Conservation (phyloP, 2,888 invertebrate genomes). For the Cosmia trapezina region DNA sequence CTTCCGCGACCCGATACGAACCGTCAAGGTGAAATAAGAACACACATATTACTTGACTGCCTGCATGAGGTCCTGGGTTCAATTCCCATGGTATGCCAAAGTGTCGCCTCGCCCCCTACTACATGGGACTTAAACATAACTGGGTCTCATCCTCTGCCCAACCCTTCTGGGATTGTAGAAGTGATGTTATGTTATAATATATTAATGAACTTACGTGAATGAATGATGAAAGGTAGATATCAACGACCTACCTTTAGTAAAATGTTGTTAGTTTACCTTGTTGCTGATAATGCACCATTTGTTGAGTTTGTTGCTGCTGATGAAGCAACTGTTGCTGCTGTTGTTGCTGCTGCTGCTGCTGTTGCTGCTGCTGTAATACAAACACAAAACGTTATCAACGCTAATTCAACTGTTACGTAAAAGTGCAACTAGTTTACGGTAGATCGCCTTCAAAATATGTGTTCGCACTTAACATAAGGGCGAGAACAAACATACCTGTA, state of each 20-base stretch:
- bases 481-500: too few species aligned
- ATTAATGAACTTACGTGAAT: constrained; percentile 17
- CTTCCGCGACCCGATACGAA: neutral
- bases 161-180: too few species aligned
- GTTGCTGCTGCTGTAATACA: constrained; percentile 75
- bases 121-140: too few species aligned
- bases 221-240: neutral
- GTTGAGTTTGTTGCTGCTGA: constrained; percentile 87
- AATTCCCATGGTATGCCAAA: too few species aligned
- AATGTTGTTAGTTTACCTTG: constrained; percentile 72
- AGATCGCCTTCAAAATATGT: neutral
- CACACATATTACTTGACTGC: too few species aligned
- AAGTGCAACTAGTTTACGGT: neutral
- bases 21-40: neutral
- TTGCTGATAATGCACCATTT: constrained; percentile 83
- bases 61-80: too few species aligned
- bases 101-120: too few species aligned
- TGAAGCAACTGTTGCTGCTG: constrained; percentile 77
- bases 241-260: neutral
- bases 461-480: neutral
- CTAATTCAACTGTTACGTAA: neutral
- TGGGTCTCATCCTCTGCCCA: too few species aligned
- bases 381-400: constrained; percentile 42
- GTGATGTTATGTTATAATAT: neutral
- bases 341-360: constrained; percentile 85